These are phyloP conservation scores for Chamaea fasciata DNA, from an alignment of 2,113 vertebrate species.

Conservation along the genomic window DNA sequence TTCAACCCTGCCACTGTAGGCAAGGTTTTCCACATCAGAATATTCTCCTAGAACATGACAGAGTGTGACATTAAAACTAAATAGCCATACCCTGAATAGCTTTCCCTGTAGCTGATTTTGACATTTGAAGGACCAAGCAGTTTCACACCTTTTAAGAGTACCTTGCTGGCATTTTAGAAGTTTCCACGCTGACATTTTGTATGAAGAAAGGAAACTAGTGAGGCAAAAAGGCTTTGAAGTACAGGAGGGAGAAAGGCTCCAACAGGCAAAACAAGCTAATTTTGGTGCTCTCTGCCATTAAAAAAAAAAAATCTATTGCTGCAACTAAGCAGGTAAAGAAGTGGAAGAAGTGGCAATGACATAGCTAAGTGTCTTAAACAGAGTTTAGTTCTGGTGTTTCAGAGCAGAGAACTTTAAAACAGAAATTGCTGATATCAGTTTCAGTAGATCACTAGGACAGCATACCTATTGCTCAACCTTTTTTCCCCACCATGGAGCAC, in stretches of 20 bases:
- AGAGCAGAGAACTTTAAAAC: background rate
- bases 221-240: background rate
- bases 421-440: background rate
- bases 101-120: background rate
- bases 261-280: background rate
- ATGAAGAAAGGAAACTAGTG: background rate
- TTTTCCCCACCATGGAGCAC: background rate
- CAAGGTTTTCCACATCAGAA: background rate
- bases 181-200: conserved; percentile 24
- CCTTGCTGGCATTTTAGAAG: background rate
- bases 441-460: background rate
- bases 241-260: background rate
- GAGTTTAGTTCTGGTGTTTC: background rate
- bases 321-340: background rate
- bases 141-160: background rate
- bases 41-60: background rate
- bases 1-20: background rate
- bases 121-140: background rate
- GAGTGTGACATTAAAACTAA: background rate
- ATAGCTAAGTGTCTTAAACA: background rate
- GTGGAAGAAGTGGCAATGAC: background rate
- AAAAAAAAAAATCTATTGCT: background rate
- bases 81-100: background rate
- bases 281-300: background rate
- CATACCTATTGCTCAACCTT: background rate